A percentile compares a stretch with the other conserved stretches of the same genome.
These are phyloP conservation scores for Phasianus colchicus DNA, from an alignment of 2,113 vertebrate genomes.

Conservation along the genomic window DNA sequence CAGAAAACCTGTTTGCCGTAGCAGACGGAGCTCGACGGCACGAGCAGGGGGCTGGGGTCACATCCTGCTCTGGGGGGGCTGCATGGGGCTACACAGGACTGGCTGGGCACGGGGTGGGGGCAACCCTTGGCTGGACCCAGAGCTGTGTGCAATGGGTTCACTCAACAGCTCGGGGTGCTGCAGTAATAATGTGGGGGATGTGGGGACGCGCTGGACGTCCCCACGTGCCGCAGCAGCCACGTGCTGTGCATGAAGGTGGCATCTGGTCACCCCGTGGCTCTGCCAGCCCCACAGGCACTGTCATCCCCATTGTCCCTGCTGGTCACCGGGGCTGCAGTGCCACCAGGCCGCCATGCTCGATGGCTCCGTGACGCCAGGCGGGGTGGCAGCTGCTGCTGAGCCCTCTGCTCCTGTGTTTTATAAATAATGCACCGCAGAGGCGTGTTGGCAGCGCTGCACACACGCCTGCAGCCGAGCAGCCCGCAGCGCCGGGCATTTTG, in stretches of 20 bases:
- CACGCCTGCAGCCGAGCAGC: constrained; percentile 36
- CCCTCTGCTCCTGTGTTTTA: constrained; percentile 64
- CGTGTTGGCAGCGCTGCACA: constrained; percentile 30
- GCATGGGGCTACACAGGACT: too few relatives aligned
- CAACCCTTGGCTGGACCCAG: neutral
- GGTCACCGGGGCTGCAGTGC: neutral
- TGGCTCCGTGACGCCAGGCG: constrained; percentile 44
- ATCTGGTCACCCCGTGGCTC: neutral
- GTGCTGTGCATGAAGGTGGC: neutral
- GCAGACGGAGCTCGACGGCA: neutral
- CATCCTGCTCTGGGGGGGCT: neutral
- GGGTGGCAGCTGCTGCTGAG: constrained; percentile 70
- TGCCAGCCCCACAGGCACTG: neutral
- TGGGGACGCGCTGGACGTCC: neutral
- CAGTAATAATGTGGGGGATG: neutral
- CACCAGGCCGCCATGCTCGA: constrained; percentile 32
- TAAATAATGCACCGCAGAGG: constrained; percentile 76
- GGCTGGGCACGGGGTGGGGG: neutral
- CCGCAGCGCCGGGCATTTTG: neutral
- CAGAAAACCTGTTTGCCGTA: constrained; percentile 43
- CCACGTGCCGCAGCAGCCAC: neutral
- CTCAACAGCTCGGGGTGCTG: neutral
- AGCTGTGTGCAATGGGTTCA: fast-evolving
- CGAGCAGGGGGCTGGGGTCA: neutral
- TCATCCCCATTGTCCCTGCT: neutral